Evolutionary conservation across 2,888 invertebrate genomes (phyloP), one percentile per base, ranked within the genome.

Genomic region (Drosophila villosipedis): DNA sequence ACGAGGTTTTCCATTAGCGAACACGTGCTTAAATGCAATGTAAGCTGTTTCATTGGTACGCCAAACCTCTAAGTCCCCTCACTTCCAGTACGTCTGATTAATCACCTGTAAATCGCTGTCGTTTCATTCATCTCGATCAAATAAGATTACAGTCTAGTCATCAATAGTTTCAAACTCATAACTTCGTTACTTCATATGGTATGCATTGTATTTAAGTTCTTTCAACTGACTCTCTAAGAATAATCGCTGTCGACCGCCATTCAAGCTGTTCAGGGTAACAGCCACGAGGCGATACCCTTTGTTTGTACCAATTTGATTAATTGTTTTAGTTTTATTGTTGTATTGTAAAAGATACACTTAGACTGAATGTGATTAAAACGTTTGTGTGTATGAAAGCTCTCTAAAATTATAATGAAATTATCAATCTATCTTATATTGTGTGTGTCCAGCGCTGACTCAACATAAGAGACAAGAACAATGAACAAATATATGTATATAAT

Each of bases 221-320:
- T 72, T 68, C 49, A 68, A 58, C 72, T 58, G 54, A 1, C 22
- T 35, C 52, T 53, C 57, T 19, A 30, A 47, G 30, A 59, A 59
- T 12, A 14, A 7, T n/a, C 12, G 14, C 19, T 41, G 19, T 55
- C 39, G 35, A 31, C 35, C 39, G 22, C 37, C 35, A 4, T 35
- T 35, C 39, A 28, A 33, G 9, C 9, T 65, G 39, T 63, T 57
- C 67, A 75, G 71, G 63, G 57, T 43, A 43, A 53, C 22, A 55
- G 50, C 37, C 54, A 25, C 31, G 22, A 31, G 22, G 5, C 22
- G 49, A 28, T 4, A 43, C 4, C 10, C 9, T 59, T 28, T 71
- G 67, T 57, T n/a, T n/a, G n/a, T n/a, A n/a, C 19, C 25, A 58
- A 65, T 31, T 35, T 35, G 16, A 30, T 14, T 35, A 35, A 35